phyloP scores from a whole-genome alignment of 1,140 invertebrate genomes.

The Meloidogyne floridensis region DNA sequence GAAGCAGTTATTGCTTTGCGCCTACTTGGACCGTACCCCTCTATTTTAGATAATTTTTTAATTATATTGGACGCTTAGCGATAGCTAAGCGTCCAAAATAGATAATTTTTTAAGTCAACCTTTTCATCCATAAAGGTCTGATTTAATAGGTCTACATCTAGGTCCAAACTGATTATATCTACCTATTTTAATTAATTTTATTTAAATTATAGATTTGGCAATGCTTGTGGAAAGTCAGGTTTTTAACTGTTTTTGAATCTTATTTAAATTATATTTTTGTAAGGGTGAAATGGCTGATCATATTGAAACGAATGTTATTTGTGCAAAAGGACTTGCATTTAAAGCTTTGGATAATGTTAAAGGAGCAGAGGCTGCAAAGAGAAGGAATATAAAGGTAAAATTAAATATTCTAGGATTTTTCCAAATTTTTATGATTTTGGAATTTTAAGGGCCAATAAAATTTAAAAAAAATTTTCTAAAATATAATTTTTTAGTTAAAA shows the following conservation, averaged over 20 bases:
- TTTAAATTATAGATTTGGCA: conserved; percentile 71
- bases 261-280: conserved; percentile 29
- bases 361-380: conserved; percentile 43
- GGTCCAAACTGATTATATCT: too few relatives aligned
- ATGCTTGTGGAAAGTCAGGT: conserved; percentile 73
- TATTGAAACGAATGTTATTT: conserved; percentile 49
- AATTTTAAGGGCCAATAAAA: neutral
- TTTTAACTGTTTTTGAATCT: conserved; percentile 25
- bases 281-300: conserved; percentile 54
- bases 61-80: too few relatives aligned
- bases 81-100: too few relatives aligned
- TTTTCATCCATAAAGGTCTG: too few relatives aligned
- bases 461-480: neutral
- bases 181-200: neutral
- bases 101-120: too few relatives aligned
- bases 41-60: too few relatives aligned
- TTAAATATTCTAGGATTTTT: conserved; percentile 1
- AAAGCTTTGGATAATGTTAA: conserved; percentile 46
- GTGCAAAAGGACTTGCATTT: conserved; percentile 47
- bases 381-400: conserved; percentile 49
- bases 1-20: too few relatives aligned
- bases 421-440: neutral
- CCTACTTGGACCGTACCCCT: too few relatives aligned
- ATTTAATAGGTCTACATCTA: too few relatives aligned
- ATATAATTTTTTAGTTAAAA: conserved; percentile 46